Conservation (phyloP, 2,797 vertebrate genomes). For the Loris lydekkerianus region DNA sequence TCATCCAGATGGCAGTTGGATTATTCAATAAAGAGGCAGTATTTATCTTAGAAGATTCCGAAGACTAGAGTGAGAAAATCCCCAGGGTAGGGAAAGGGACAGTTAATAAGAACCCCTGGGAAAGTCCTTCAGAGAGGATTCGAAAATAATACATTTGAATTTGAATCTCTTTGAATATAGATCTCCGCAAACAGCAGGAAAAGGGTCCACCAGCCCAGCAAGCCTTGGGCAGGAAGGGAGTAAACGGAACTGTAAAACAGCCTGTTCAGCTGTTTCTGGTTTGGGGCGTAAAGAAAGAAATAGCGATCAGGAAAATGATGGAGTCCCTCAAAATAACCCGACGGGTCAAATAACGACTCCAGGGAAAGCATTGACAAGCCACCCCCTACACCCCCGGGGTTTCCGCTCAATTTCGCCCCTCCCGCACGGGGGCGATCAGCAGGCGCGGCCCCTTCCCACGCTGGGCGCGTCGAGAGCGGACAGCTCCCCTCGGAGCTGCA, state of each 20-base stretch:
- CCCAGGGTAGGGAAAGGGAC: slow-evolving; percentile 66
- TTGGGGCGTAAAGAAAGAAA: slow-evolving; percentile 53
- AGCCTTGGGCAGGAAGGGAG: slow-evolving; percentile 69
- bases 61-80: slow-evolving; percentile 72
- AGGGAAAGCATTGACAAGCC: neutral
- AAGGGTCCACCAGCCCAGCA: slow-evolving; percentile 65
- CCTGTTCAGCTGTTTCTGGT: slow-evolving; percentile 51
- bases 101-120: slow-evolving; percentile 75
- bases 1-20: slow-evolving; percentile 73
- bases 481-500: neutral
- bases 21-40: slow-evolving; percentile 68
- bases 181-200: slow-evolving; percentile 76
- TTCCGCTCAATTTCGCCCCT: slow-evolving; percentile 11
- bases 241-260: slow-evolving; percentile 62
- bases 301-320: neutral
- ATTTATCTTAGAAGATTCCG: slow-evolving; percentile 64
- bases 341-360: slow-evolving; percentile 10
- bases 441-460: slow-evolving; percentile 67
- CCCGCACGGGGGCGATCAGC: neutral
- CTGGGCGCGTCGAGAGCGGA: slow-evolving; percentile 36
- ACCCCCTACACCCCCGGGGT: neutral
- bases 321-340: slow-evolving; percentile 27
- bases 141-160: slow-evolving; percentile 75
- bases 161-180: slow-evolving; percentile 80
- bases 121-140: slow-evolving; percentile 71